Evolutionary conservation across 2,888 invertebrate genomes (phyloP), one percentile per base, ranked within the genome.

Genomic region (Harpagoxenus sublaevis): DNA sequence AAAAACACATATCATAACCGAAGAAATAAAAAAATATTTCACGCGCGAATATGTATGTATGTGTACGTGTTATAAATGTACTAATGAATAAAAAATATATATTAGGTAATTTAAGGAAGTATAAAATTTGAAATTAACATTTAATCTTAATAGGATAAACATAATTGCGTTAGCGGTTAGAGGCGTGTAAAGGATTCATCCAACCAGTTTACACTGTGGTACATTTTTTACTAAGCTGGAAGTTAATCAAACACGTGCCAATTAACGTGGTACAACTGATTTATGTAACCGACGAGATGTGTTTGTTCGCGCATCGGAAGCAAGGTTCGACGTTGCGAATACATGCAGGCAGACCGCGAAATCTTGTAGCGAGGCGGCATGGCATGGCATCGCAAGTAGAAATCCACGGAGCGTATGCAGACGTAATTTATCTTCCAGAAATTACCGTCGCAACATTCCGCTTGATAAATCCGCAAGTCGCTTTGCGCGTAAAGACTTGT

Each of bases 391-490:
- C 60, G 39, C 73, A 51, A 81, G 71, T 60, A 71, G 79, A 71
- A 73, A 81, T 81, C 39, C 60, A 60, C 73, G 18, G 28, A 60
- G 71, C 18, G 73, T 60, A 81, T 60, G 60, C 79, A 81, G 60
- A 81, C 60, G 79, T 79, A 79, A 81, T 81, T 81, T 71, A 81
- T 81, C 79, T 81, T 81, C 79, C 79, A 81, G 79, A 81, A 81
- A 81, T 81, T 81, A 51, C 60, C 57, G 71, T 48, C 71, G 60
- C 35, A 79, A 71, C 79, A 79, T 79, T 71, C 79, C 60, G 60
- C 79, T 71, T 73, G 79, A 81, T 81, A 71, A 81, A 81, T 81
- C 79, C 60, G 60, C 73, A 28, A 71, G 71, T 79, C 35, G 71
- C 35, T 79, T 48, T 79, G 18, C 57, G 71, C 60, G 71, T 71